Percentiles rank a stretch among this genome's conserved stretches.
Conservation (phyloP, 2,797 vertebrate species). For the Spinus olivaceus region DNA sequence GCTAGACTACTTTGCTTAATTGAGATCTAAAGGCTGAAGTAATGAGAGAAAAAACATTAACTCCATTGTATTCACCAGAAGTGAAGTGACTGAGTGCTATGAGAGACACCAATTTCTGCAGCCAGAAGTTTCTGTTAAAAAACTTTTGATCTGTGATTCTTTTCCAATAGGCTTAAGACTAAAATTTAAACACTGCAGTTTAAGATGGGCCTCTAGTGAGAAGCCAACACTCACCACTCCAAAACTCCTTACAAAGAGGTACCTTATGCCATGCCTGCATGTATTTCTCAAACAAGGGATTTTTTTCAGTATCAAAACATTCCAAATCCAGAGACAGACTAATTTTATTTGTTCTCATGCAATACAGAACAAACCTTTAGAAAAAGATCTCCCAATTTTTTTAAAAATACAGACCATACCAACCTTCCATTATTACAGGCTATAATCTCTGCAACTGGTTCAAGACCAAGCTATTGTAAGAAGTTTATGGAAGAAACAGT, state of each 20-base stretch:
- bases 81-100: background rate
- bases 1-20: background rate
- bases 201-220: background rate
- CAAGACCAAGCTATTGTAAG: background rate
- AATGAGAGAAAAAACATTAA: background rate
- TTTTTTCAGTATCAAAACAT: background rate
- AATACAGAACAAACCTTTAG: background rate
- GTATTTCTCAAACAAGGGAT: background rate
- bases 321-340: background rate
- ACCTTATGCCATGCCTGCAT: background rate
- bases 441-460: background rate
- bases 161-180: background rate
- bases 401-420: background rate
- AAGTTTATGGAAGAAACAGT: background rate
- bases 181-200: background rate
- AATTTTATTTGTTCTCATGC: background rate
- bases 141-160: background rate
- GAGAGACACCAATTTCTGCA: background rate
- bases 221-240: background rate
- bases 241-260: background rate
- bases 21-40: background rate
- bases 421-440: background rate
- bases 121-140: background rate
- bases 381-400: background rate
- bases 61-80: accelerated